Evolutionary conservation across 2,797 vertebrate genomes (phyloP), one percentile per base, ranked within the genome.

Genomic region (Pseudomugil tenellus): DNA sequence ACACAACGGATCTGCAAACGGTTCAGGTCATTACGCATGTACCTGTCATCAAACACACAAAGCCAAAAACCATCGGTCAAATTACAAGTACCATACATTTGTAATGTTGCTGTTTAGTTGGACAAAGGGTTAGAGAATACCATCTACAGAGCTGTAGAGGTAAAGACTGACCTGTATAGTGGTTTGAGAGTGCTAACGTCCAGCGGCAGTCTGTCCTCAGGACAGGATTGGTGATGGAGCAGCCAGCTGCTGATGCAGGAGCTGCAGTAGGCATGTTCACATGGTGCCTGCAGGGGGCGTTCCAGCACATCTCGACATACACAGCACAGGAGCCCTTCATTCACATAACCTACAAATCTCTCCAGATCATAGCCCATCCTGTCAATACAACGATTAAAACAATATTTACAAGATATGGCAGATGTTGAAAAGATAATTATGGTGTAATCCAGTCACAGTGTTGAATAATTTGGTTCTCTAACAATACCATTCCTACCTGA

Each of bases 351-450:
- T 37, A 98, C 93, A 8, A 98, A 98, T 70, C 95, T 95, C 70
- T 98, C 96, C 59, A 95, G 89, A 26, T 97, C 96, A 70, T 95
- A 98, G 19, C 96, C 96, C 96, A 97, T 98, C 86, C 90, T 95
- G 14, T 39, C 54, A n/a, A 37, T 46, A 7, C 61, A 79, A 13
- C 75, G 7, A 48, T 37, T 26, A 19, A 23, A 49, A 2, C 74
- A 6, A 59, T 6, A 32, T 29, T 34, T 21, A 58, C 41, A 78
- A 49, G 65, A 75, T 41, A 59, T 2, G 8, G 16, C 8, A 63
- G 52, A 59, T 37, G 6, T 0, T 43, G 14, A 17, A 25, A 52
- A 53, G 1, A 14, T 8, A 61, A 49, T 1, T 55, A 3, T 12
- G 11, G 32, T 21, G 10, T 16, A 51, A 2, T 41, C 4, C 31